These are phyloP conservation scores for Callocephalon fimbriatum DNA, from an alignment of 2,113 vertebrate genomes.

Conservation along the genomic window DNA sequence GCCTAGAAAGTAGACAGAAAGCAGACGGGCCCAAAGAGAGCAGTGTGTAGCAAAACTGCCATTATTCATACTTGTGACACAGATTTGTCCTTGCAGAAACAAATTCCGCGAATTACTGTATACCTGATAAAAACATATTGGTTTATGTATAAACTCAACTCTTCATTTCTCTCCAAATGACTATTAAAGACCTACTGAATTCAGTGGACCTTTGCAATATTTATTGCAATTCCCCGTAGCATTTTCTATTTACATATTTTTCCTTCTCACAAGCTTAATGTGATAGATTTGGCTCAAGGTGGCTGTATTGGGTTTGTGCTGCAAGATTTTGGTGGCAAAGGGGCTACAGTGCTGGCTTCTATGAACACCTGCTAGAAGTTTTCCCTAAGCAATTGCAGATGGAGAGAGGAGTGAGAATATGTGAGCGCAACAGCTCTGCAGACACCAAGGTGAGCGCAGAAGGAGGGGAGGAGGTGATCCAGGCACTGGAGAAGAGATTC, in stretches of 20 bases:
- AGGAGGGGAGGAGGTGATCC: background rate
- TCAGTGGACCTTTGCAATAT: background rate
- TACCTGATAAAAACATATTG: background rate
- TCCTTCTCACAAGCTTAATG: background rate
- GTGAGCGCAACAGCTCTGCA: background rate
- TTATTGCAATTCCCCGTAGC: background rate
- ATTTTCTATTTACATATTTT: background rate
- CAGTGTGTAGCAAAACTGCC: background rate
- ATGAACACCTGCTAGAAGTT: background rate
- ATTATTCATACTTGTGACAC: background rate
- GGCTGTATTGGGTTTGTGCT: background rate
- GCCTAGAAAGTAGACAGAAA: background rate
- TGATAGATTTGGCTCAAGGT: background rate
- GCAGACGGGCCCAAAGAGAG: background rate
- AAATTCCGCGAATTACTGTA: background rate
- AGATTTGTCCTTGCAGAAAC: background rate
- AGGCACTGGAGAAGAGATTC: background rate
- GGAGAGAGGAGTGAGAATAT: background rate
- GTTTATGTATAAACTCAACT: background rate
- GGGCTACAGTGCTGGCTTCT: background rate
- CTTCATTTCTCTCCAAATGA: background rate
- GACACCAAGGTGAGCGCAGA: background rate
- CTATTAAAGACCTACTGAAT: background rate
- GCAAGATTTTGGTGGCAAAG: background rate
- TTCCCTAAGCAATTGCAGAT: background rate